Base-by-base conservation (phyloP, 2,888 invertebrate genomes). In the Ennomos fuscantarius region DNA sequence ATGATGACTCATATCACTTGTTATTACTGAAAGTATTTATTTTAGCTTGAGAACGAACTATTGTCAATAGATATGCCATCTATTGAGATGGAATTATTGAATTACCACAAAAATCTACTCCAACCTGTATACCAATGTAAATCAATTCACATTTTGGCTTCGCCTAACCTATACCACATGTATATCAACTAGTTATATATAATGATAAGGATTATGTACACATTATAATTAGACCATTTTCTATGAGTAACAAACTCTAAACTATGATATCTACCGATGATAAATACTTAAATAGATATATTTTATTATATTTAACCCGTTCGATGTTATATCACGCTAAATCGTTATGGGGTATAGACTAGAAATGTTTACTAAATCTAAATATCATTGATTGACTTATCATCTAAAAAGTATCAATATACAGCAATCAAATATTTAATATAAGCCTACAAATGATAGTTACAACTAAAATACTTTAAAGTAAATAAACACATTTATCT, bases 71-170 rank as follows among this genome's bases (percentile, higher is more conserved):
- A 13, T 10, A 48, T 39, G n/a, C n/a, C n/a, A 8, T 37, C 8
- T n/a, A 11, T 11, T 37, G n/a, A n/a, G n/a, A n/a, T n/a, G n/a
- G n/a, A n/a, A n/a, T n/a, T n/a, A n/a, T n/a, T n/a, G 8, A 39
- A 2, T 6, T 24, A 6, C 24, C 24, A 11, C 10, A 8, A n/a
- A 24, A 45, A n/a, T 15, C 15, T 15, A 10, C 35, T 36, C 46
- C 51, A 57, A 64, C 64, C 15, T 54, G 56, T 33, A 43, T 63
- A 66, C 51, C 62, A 68, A 69, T 62, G 57, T 39, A 73, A 62
- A 55, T 82, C 81, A 83, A 81, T 83, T 83, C 80, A 79, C 78
- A 80, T 74, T 81, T 84, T 84, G 83, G 83, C 84, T 80, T 84
- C 66, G 82, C 84, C 86, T 83, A 82, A 60, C 68, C 65, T 60